Evolutionary conservation across 2,797 vertebrate species (phyloP), one percentile per base, ranked within the genome.

Genomic region (Otolemur crassicaudatus): DNA sequence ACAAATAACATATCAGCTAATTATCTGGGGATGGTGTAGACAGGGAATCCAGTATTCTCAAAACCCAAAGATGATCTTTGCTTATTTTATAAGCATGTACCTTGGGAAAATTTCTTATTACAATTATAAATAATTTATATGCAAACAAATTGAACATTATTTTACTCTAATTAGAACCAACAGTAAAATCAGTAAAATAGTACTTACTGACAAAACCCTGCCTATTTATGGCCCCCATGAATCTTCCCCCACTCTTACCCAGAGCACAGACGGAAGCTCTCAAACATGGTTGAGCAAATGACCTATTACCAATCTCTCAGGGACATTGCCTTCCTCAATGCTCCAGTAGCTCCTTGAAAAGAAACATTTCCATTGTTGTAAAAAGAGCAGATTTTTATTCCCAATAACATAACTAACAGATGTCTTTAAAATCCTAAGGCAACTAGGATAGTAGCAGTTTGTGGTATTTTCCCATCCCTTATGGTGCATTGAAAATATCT

Each of bases 341-440:
- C 81, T 97, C 94, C 91, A 96, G 93, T 93, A 85, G 53, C 80
- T 96, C 87, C 61, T 95, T 90, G 93, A 89, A 94, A 94, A 82
- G 65, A 93, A 95, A 92, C 93, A 87, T 93, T 91, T 94, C 80
- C 76, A 67, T 63, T 94, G 76, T 94, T 56, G 81, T 90, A 87
- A 76, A 95, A 95, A 95, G 34, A 96, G 84, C 80, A 97, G 79
- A 65, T 94, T 94, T 95, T 88, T 85, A 91, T 60, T 96, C 75
- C 79, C 87, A 93, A 40, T 87, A 96, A 96, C 84, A 93, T 49
- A 96, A 96, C 91, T 72, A 85, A 93, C 81, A 97, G 94, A 97
- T 94, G 93, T 95, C 95, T 93, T 84, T 83, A 77, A 93, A 95
- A 87, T 96, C 95, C 94, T 96, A 92, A 95, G 84, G 93, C 97